Conservation (phyloP, 2,888 invertebrate genomes). For the Microchrysa polita region DNA sequence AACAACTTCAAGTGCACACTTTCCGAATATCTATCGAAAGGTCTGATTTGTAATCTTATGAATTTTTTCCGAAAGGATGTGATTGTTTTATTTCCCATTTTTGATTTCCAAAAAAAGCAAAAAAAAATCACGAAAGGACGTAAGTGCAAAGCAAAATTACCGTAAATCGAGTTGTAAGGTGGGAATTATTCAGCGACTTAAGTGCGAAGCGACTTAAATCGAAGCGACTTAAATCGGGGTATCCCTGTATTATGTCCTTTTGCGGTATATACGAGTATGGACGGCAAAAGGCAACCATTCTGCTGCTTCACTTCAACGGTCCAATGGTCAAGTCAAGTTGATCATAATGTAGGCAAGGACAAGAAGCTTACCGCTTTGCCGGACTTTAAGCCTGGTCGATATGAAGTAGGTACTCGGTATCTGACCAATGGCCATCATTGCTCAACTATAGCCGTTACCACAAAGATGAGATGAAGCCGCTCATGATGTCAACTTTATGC, state of each 20-base stretch:
- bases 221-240: too few relatives aligned
- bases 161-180: too few relatives aligned
- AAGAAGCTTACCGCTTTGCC: slow-evolving; percentile 22
- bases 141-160: too few relatives aligned
- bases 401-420: slow-evolving; percentile 9
- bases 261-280: slow-evolving; percentile 3
- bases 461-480: slow-evolving; percentile 19
- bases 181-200: too few relatives aligned
- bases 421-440: slow-evolving; percentile 25
- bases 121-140: background rate
- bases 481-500: slow-evolving; percentile 29
- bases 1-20: too few relatives aligned
- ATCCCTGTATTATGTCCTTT: slow-evolving; percentile 7
- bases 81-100: too few relatives aligned
- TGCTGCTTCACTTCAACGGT: background rate
- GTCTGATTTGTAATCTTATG: too few relatives aligned
- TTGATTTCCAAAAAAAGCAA: too few relatives aligned
- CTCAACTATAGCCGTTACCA: background rate
- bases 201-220: too few relatives aligned
- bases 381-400: background rate
- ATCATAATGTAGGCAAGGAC: slow-evolving; percentile 18
- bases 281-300: background rate
- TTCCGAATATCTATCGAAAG: too few relatives aligned
- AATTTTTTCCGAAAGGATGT: too few relatives aligned
- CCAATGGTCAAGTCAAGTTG: slow-evolving; percentile 14